Conservation (phyloP, 30 jellyfish, hydroid and myxozoan species). For the Aurelia sp. region DNA sequence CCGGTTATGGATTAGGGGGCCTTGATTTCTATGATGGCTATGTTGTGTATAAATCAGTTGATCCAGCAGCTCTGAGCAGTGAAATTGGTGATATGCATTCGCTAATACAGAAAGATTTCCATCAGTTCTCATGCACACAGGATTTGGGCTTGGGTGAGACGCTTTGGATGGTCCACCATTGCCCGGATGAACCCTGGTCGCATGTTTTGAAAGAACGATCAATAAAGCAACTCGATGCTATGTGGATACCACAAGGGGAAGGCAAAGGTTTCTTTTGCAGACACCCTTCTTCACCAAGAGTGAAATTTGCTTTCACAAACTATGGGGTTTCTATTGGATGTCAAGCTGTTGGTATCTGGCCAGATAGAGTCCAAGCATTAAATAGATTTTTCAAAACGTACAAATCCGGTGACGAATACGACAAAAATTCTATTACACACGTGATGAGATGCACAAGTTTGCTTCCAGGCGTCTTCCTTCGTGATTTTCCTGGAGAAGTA, state of each 20-base stretch:
- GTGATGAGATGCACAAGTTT: constrained; percentile 65
- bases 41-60: constrained; percentile 30
- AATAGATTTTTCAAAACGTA: constrained; percentile 19
- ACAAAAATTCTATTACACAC: constrained; percentile 44
- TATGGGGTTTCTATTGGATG: constrained; percentile 61
- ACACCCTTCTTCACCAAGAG: constrained; percentile 29
- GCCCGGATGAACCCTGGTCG: constrained; percentile 55
- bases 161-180: constrained; percentile 51
- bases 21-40: constrained; percentile 54
- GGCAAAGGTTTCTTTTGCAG: constrained; percentile 44
- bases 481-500: constrained; percentile 1
- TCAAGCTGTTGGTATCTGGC: constrained; percentile 47
- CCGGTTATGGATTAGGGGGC: constrained; percentile 61
- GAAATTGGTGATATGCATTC: constrained; percentile 42
- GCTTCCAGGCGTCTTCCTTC: constrained; percentile 33
- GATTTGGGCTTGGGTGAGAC: constrained; percentile 54
- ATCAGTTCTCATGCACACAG: constrained; percentile 34
- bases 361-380: constrained; percentile 47
- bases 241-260: constrained; percentile 42
- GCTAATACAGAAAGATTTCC: constrained; percentile 28
- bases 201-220: constrained; percentile 29
- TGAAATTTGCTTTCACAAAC: constrained; percentile 42
- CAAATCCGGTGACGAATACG: constrained; percentile 51
- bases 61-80: constrained; percentile 47
- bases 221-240: constrained; percentile 24